Base-by-base conservation (phyloP, 2,113 vertebrate species). In the Lepidothrix coronata region DNA sequence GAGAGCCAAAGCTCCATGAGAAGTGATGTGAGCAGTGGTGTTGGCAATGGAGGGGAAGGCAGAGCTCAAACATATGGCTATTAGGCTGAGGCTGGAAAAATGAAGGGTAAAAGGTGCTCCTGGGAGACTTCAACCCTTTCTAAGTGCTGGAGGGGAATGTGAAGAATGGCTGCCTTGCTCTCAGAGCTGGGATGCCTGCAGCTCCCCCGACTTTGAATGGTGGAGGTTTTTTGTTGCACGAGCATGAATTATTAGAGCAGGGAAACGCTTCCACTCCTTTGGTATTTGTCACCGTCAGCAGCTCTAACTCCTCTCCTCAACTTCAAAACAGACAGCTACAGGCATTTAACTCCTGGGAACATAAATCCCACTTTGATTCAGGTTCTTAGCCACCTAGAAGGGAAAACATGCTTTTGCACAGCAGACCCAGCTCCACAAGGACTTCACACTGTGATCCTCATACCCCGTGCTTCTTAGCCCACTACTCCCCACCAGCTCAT, bases 191-290 rank as follows among this genome's bases (percentile, higher is more conserved):
- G 66, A 77, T 1, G 7, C 74, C 90, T 82, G 80, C 52, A 91
- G 91, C 49, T 81, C 19, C 68, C 24, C 20, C 18, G 44, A 61
- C 75, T 85, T 72, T 73, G 75, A 94, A 48, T 17, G 30, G 83
- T 46, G 54, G 55, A 83, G 41, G 75, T 52, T 94, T 80, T 46
- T 68, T 51, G 35, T 73, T 90, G 72, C 46, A 78, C 92, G 93
- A 92, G 27, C 89, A 59, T 86, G 79, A 95, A 41, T 92, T 93
- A 93, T 94, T 95, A 89, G 72, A 96, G 86, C 80, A 84, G 76
- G 73, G 86, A 84, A 93, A 94, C 0, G 0, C 76, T 84, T 72
- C 61, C 39, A 84, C 33, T 65, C 59, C 62, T 85, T 89, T 46
- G 59, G 68, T 63, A 87, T 81, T 78, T 93, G 91, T 87, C 79